Evolutionary conservation across 2,113 vertebrate species (phyloP).

Genomic region (Amazona guildingii): DNA sequence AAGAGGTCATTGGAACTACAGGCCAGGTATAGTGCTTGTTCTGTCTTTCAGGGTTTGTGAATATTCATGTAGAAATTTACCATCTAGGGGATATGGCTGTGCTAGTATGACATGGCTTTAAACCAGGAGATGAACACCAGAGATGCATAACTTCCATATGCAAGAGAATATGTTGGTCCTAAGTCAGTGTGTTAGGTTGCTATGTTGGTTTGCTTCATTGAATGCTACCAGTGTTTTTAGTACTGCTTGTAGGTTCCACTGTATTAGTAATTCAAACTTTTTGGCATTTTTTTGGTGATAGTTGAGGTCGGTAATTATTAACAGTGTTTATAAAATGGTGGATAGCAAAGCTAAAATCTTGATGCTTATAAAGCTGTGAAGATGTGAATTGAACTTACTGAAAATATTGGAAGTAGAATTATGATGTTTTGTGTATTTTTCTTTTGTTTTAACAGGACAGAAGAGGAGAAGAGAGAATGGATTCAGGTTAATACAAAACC

Average conservation of each 20-base stretch:
- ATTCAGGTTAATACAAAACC: conserved; percentile 83
- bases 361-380: neutral
- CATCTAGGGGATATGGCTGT: neutral
- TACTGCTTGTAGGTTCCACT: neutral
- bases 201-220: neutral
- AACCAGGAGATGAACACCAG: neutral
- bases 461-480: conserved; percentile 96
- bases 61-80: neutral
- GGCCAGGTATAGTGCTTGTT: conserved; percentile 79
- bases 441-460: conserved; percentile 81
- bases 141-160: neutral
- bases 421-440: neutral
- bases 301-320: neutral
- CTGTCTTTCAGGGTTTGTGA: neutral
- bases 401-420: neutral
- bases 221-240: neutral
- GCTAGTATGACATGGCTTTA: neutral
- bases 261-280: neutral
- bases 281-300: neutral
- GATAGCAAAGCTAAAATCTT: neutral
- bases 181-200: neutral
- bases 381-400: neutral
- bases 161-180: neutral
- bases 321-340: neutral
- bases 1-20: conserved; percentile 91